Conservation (phyloP, 2,797 vertebrate species). For the Pyrocephalus nanus region DNA sequence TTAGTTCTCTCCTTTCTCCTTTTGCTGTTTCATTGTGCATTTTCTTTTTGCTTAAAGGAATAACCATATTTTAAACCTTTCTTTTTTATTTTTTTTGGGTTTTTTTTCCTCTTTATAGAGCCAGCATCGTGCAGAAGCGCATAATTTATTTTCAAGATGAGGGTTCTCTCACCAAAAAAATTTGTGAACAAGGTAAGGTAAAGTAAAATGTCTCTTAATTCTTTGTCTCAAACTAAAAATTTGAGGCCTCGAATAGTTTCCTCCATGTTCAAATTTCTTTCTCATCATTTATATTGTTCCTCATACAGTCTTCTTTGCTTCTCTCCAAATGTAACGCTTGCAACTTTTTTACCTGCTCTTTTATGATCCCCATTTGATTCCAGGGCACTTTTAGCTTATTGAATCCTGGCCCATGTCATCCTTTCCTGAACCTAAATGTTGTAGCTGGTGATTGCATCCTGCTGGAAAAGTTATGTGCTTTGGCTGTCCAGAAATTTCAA, state of each 20-base stretch:
- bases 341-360: not conserved
- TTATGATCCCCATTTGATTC: not conserved
- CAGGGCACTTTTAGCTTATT: not conserved
- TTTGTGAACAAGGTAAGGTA: constrained; percentile 94
- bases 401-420: not conserved
- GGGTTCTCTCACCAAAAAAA: constrained; percentile 90
- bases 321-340: not conserved
- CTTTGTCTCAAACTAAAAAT: not conserved
- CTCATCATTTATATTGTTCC: not conserved
- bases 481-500: not conserved
- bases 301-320: not conserved
- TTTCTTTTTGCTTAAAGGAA: not conserved
- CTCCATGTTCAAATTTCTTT: not conserved
- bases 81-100: not conserved
- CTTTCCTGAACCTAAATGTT: not conserved
- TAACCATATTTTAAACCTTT: not conserved
- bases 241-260: not conserved
- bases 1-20: not conserved
- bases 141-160: constrained; percentile 97
- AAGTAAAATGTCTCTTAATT: not conserved
- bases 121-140: constrained; percentile 94
- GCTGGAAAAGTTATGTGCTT: not conserved
- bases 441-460: not conserved
- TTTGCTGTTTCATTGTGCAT: not conserved
- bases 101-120: constrained; percentile 75